phyloP scores from a whole-genome alignment of 2,888 invertebrate genomes.

The Epinotia bilunana region DNA sequence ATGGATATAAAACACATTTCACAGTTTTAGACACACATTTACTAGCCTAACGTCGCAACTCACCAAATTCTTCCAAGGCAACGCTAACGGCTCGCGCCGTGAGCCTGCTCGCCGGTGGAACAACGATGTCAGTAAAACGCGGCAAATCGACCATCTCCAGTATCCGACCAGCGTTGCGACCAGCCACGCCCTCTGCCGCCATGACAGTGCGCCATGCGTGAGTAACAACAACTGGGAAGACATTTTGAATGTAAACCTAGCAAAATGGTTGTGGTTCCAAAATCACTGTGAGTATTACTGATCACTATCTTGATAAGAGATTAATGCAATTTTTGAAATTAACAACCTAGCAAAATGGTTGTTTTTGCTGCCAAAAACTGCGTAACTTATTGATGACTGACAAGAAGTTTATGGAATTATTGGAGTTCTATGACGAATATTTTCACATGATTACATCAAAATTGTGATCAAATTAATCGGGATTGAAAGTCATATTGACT shows the following conservation, averaged over 20 bases:
- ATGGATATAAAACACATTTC: too few species aligned
- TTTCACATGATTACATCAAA: too few species aligned
- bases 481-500: background rate
- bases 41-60: slow-evolving; percentile 25
- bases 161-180: slow-evolving; percentile 58
- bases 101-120: background rate
- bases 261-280: background rate
- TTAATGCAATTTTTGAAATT: too few species aligned
- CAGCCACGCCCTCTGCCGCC: slow-evolving; percentile 59
- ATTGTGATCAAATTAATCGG: background rate
- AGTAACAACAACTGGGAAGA: slow-evolving; percentile 60
- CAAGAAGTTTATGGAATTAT: background rate
- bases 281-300: background rate
- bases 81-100: background rate
- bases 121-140: slow-evolving; percentile 30
- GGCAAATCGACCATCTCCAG: slow-evolving; percentile 57
- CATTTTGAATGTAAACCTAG: slow-evolving; percentile 8
- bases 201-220: slow-evolving; percentile 51
- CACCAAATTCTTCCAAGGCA: slow-evolving; percentile 38
- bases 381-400: background rate
- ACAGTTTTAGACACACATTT: background rate
- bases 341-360: background rate
- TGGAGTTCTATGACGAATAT: too few species aligned
- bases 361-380: background rate
- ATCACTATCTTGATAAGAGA: background rate